Evolutionary conservation across 1,140 invertebrate species (phyloP).

Genomic region (Physella acuta): DNA sequence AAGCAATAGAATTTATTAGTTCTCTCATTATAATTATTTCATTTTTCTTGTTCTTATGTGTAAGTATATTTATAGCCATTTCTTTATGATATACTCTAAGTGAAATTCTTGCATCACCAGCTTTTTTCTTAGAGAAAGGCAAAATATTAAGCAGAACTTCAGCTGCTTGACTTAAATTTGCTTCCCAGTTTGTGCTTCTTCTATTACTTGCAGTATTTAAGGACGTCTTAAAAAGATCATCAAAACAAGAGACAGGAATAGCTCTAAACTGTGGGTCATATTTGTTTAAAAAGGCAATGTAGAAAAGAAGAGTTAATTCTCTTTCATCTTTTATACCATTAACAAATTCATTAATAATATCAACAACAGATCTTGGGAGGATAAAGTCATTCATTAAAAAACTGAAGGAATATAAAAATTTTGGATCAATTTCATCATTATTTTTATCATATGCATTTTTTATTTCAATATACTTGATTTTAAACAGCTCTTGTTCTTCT

Average conservation of each 20-base stretch:
- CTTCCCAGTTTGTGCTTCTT: slow-evolving; percentile 31
- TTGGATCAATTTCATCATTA: slow-evolving; percentile 30
- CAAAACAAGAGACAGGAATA: slow-evolving; percentile 32
- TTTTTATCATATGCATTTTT: slow-evolving; percentile 27
- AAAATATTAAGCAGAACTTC: slow-evolving; percentile 32
- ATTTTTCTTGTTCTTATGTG: slow-evolving; percentile 15
- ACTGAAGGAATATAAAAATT: slow-evolving; percentile 37
- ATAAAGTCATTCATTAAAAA: slow-evolving; percentile 40
- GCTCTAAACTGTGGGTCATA: slow-evolving; percentile 33
- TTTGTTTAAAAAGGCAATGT: slow-evolving; percentile 32
- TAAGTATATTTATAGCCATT: slow-evolving; percentile 31
- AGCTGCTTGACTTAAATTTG: slow-evolving; percentile 27
- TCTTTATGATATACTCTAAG: slow-evolving; percentile 28
- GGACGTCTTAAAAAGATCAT: slow-evolving; percentile 26
- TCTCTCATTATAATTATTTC: slow-evolving; percentile 29
- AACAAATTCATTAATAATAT: slow-evolving; percentile 31
- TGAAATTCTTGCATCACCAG: slow-evolving; percentile 22
- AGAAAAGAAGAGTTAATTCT: slow-evolving; percentile 33
- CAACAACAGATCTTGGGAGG: slow-evolving; percentile 27
- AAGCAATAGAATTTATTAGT: slow-evolving; percentile 22
- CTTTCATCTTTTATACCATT: slow-evolving; percentile 22
- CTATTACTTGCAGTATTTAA: not conserved
- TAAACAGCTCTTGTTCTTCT: slow-evolving; percentile 33
- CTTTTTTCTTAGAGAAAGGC: slow-evolving; percentile 9
- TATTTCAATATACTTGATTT: slow-evolving; percentile 29